These are phyloP conservation scores for Eublepharis macularius DNA, from an alignment of 2,113 vertebrate genomes.

Conservation along the genomic window DNA sequence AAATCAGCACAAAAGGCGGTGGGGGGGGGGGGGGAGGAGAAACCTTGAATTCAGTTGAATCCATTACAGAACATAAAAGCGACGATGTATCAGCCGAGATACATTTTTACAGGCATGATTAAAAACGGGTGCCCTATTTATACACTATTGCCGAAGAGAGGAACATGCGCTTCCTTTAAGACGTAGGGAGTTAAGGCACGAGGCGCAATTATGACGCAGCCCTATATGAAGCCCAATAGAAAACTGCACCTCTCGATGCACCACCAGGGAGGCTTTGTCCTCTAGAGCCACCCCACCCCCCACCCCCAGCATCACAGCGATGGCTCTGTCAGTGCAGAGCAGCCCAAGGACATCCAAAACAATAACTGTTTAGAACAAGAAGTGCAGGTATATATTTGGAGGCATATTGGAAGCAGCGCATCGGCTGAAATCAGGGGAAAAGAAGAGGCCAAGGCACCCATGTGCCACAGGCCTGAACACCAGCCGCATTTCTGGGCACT, in stretches of 20 bases:
- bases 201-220: conserved; percentile 61
- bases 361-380: conserved; percentile 44
- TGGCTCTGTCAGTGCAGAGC: conserved; percentile 55
- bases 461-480: not conserved
- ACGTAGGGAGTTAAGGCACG: conserved; percentile 64
- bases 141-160: conserved; percentile 63
- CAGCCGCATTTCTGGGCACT: not conserved
- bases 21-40: conserved; percentile 25
- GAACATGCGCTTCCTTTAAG: conserved; percentile 56
- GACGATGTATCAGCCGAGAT: conserved; percentile 36
- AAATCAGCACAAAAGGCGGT: not conserved
- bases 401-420: conserved; percentile 29
- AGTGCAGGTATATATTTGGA: conserved; percentile 54
- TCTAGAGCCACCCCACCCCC: conserved; percentile 49
- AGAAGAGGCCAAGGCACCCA: not conserved
- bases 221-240: conserved; percentile 12
- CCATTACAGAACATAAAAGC: conserved; percentile 8
- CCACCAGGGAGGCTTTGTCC: conserved; percentile 49
- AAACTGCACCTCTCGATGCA: not conserved
- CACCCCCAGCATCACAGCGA: conserved; percentile 55
- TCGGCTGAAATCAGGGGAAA: conserved; percentile 35
- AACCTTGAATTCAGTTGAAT: conserved; percentile 44
- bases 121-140: conserved; percentile 68
- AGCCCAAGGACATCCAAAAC: conserved; percentile 42
- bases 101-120: conserved; percentile 40